phyloP scores from a whole-genome alignment of 2,113 vertebrate species.

The Nyctereutes procyonoides region DNA sequence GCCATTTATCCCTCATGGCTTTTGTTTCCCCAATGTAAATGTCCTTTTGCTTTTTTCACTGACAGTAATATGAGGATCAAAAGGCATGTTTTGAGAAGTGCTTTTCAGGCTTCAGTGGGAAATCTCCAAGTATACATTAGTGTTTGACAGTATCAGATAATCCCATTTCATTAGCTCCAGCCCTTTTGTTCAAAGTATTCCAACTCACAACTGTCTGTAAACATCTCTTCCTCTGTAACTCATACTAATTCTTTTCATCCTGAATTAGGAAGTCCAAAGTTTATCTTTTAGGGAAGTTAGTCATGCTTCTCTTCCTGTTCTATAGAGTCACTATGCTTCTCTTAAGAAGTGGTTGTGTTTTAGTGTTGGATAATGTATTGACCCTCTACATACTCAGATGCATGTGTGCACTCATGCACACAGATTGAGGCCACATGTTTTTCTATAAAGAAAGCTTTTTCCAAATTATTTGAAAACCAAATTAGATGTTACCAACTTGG shows the following conservation, averaged over 20 bases:
- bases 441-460: constrained; percentile 12
- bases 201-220: constrained; percentile 17
- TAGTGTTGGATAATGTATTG: neutral
- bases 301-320: neutral
- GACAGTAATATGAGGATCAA: neutral
- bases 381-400: neutral
- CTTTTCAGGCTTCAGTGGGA: neutral
- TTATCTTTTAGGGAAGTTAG: constrained; percentile 39
- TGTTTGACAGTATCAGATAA: neutral
- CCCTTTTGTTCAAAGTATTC: constrained; percentile 38
- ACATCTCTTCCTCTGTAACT: neutral
- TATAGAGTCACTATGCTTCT: constrained; percentile 22
- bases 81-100: constrained; percentile 38
- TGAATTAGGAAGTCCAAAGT: constrained; percentile 19
- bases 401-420: neutral
- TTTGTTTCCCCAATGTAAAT: neutral
- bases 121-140: neutral
- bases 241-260: constrained; percentile 20
- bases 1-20: neutral
- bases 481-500: neutral
- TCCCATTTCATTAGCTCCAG: constrained; percentile 21
- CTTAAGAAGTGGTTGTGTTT: constrained; percentile 22
- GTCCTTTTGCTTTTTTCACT: neutral
- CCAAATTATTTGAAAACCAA: constrained; percentile 41
- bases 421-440: neutral